phyloP scores from a whole-genome alignment of 2,888 invertebrate genomes.

The Pardosa pseudoannulata region DNA sequence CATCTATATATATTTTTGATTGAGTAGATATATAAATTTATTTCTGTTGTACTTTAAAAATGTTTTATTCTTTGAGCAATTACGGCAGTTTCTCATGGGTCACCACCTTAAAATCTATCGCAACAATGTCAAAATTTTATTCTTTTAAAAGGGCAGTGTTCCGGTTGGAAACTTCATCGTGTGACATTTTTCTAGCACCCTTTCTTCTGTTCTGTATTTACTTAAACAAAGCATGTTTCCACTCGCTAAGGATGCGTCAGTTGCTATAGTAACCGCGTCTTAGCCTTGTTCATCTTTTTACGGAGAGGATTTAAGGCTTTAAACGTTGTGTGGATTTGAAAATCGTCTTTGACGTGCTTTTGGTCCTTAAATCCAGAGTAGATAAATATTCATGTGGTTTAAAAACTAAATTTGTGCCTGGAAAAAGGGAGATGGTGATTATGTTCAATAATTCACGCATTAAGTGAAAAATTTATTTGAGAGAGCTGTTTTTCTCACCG shows the following conservation, averaged over 20 bases:
- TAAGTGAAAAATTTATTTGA: not conserved
- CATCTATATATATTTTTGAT: too few species aligned
- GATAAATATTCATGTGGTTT: slow-evolving; percentile 5
- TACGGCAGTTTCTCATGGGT: too few species aligned
- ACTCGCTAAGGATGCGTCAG: not conserved
- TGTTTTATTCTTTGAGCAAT: too few species aligned
- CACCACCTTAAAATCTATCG: too few species aligned
- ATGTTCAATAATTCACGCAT: slow-evolving; percentile 1
- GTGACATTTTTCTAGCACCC: not conserved
- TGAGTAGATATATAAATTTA: too few species aligned
- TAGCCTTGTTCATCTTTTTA: slow-evolving; percentile 1
- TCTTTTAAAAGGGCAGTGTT: not conserved
- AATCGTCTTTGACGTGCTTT: slow-evolving; percentile 14
- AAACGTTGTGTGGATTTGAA: slow-evolving; percentile 7
- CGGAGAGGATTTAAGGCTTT: not conserved
- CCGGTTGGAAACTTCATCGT: not conserved
- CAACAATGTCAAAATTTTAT: not conserved
- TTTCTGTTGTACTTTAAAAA: too few species aligned
- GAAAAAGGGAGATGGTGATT: not conserved
- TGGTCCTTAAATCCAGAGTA: not conserved
- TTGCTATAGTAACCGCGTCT: not conserved
- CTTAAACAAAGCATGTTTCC: not conserved
- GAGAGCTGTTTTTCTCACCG: too few species aligned
- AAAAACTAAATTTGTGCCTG: not conserved
- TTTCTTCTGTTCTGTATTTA: not conserved